Base-by-base conservation (phyloP, 1,140 invertebrate genomes). In the Bombus haemorrhoidalis region DNA sequence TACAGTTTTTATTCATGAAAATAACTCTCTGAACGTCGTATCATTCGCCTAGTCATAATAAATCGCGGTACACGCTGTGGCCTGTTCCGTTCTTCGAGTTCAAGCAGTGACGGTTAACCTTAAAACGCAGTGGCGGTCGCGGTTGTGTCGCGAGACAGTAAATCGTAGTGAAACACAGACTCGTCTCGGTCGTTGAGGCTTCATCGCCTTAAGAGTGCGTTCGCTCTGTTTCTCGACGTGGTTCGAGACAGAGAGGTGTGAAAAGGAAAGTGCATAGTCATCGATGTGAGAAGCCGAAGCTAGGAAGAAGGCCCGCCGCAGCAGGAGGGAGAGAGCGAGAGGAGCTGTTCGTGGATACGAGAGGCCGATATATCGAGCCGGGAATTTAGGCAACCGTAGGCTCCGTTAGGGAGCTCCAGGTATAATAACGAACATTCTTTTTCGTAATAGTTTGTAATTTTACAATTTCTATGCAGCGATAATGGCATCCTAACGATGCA, bases 401-500 rank as follows among this genome's bases (percentile, higher is more conserved):
- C 89, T 91, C 89, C 90, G 81, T 88, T 69, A 89, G 89, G 89
- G 89, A 91, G 90, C 90, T 74, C 79, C 86, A 90, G 90, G 90
- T 91, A 90, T 5, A 82, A 57, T 53, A 28, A 85, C 18, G 1
- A 57, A 22, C 28, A 57, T 66, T 76, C 59, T 53, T 41, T 6
- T 69, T 6, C 13, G 4, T 1, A 3, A 32, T 39, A 18, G 1
- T 28, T 18, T 2, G n/a, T 18, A 5, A 9, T 66, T n/a, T 22
- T 72, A 0, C 1, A 10, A n/a, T 32, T 41, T 53, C 41, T 62
- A 34, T n/a, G 0, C 5, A 18, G 4, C 22, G 2, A 18, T 22
- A 57, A 71, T n/a, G 22, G 2, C 34, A 53, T 53, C n/a, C 25
- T 22, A 8, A 47, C 12, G n/a, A 39, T 13, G 59, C 32, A 43